Percentiles rank a stretch among this genome's conserved stretches.
Conservation (phyloP, 35 echinoderm and acorn worm genomes). For the Acanthaster planci region DNA sequence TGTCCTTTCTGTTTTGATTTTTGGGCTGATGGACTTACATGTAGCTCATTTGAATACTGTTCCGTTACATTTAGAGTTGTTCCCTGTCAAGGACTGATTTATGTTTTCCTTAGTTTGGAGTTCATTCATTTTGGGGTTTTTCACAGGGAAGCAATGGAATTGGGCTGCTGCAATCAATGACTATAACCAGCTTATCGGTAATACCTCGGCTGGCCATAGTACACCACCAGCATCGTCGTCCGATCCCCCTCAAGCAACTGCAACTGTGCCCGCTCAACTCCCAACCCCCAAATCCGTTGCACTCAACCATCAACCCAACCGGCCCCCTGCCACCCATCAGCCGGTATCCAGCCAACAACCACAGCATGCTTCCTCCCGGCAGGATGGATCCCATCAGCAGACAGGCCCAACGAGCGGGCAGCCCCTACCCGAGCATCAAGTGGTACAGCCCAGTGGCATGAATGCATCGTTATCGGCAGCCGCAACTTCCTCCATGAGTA, state of each 20-base stretch:
- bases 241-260: not conserved
- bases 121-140: not conserved
- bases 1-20: no score
- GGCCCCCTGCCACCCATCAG: not conserved
- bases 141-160: conserved; percentile 24
- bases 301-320: not conserved
- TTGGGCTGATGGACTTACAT: no score
- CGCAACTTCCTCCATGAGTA: conserved; percentile 11
- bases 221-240: not conserved
- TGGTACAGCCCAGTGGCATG: conserved; percentile 9
- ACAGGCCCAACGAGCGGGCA: not conserved
- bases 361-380: not conserved
- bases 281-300: not conserved
- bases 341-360: not conserved
- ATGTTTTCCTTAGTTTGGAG: no score
- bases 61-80: no score
- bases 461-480: no score
- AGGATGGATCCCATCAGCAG: not conserved
- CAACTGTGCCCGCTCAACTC: not conserved
- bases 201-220: not conserved
- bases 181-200: not conserved
- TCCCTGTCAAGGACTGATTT: no score
- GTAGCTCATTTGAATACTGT: no score
- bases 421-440: not conserved
- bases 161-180: not conserved